Conservation (phyloP, 2,113 vertebrate genomes). For the Eclectus roratus region DNA sequence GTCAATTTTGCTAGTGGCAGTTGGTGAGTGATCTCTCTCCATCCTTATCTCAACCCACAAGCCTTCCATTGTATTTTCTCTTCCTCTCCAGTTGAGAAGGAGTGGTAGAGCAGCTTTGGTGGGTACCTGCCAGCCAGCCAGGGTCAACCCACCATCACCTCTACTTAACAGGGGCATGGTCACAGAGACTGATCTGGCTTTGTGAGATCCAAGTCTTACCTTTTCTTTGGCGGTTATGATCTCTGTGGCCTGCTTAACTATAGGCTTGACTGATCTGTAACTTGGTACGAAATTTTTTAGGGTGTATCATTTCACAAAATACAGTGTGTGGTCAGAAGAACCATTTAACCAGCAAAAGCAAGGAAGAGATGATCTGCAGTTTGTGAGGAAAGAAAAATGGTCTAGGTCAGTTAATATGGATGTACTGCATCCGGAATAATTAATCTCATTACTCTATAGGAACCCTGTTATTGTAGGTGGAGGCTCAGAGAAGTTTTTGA, state of each 20-base stretch:
- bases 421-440: neutral
- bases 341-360: neutral
- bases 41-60: neutral
- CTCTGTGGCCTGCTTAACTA: neutral
- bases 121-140: neutral
- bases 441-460: neutral
- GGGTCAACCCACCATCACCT: neutral
- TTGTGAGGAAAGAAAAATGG: neutral
- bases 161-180: neutral
- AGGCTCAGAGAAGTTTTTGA: neutral
- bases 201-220: neutral
- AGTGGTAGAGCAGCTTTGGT: neutral
- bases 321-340: neutral
- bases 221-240: neutral
- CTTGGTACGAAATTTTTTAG: neutral
- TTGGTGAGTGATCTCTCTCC: neutral
- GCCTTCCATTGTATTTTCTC: accelerated
- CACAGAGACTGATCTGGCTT: neutral
- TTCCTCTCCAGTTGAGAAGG: neutral
- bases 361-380: neutral
- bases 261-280: neutral
- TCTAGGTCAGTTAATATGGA: neutral
- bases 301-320: neutral
- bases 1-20: neutral
- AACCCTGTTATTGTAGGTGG: neutral